Base-by-base conservation (phyloP, 2,888 invertebrate genomes). In the Tupiocoris notatus region DNA sequence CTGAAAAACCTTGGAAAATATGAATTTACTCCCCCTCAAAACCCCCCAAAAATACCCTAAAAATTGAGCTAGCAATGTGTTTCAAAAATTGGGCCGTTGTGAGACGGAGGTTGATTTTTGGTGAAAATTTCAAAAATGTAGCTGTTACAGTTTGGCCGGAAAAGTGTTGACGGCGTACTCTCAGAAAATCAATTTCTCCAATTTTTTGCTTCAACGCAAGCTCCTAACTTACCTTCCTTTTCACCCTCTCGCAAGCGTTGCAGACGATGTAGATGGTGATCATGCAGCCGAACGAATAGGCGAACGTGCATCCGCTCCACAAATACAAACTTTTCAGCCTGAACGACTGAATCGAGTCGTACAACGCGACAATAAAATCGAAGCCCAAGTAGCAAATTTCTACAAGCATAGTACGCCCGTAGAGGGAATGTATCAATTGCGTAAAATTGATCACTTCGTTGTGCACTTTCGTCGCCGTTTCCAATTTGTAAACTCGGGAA, bases 361-460 rank as follows among this genome's bases (percentile, higher is more conserved):
- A 75, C 3, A 75, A 24, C 1, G 75, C 75, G 1, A 75, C 75
- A 9, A 75, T 75, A 16, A 75, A 75, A 65, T 75, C 75, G 24
- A 75, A 75, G 23, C 75, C 75, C 18, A 64, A 18, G 39, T 64
- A 75, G 17, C 75, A 75, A 1, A 75, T 21, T 22, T 65, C 59
- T 12, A 75, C 20, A 16, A 75, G 75, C 9, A 75, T 66, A 22
- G 64, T 64, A 12, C 65, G 64, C 2, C 75, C 64, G 65, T 65
- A 75, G 1, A 75, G 21, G n/a, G 64, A 65, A 25, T 75, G 65
- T 0, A 75, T 25, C 6, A 25, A 6, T 56, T 12, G 20, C 6
- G 75, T 66, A 57, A 65, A 57, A 17, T 75, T 65, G 20, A 75
- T 12, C 7, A 65, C 57, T 3, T 75, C 65, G 20, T 75, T 54